Evolutionary conservation across 1,140 invertebrate species (phyloP).

Genomic region (Aphaenogaster floridana): DNA sequence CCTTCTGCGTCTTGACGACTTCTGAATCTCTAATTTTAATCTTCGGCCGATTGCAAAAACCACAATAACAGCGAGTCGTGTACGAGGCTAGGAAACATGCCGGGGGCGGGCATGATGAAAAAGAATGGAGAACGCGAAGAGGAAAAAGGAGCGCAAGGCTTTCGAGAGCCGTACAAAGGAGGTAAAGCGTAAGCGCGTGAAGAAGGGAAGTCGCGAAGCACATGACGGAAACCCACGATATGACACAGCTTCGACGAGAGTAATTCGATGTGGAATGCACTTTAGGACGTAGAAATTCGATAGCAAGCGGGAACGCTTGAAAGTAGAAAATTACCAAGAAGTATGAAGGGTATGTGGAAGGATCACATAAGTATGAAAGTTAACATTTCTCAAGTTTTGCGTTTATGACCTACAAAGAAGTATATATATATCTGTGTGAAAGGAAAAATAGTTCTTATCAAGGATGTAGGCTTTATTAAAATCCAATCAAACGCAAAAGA

Average conservation of each 20-base stretch:
- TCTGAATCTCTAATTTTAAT: constrained; percentile 46
- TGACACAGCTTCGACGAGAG: not conserved
- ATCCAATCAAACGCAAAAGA: constrained; percentile 13
- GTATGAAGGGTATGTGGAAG: not conserved
- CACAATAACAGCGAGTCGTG: constrained; percentile 9
- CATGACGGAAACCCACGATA: not conserved
- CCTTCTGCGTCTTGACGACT: not conserved
- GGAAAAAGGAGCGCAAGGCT: constrained; percentile 56
- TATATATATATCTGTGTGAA: not conserved
- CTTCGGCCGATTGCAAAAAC: constrained; percentile 22
- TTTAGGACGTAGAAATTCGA: not conserved
- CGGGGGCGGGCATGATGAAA: not conserved
- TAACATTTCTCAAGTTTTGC: not conserved
- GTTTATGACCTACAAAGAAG: not conserved
- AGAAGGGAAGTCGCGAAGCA: not conserved
- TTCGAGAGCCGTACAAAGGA: constrained; percentile 46
- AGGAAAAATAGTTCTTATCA: not conserved
- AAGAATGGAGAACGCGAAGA: constrained; percentile 42
- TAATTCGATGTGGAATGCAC: constrained; percentile 38
- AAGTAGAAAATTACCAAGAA: constrained; percentile 32
- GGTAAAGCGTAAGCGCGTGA: constrained; percentile 19
- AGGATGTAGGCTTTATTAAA: constrained; percentile 8
- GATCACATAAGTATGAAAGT: not conserved
- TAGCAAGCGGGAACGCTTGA: not conserved
- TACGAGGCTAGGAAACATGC: constrained; percentile 28